These are phyloP conservation scores for Lates japonicus DNA, from an alignment of 2,797 vertebrate species.

Conservation along the genomic window DNA sequence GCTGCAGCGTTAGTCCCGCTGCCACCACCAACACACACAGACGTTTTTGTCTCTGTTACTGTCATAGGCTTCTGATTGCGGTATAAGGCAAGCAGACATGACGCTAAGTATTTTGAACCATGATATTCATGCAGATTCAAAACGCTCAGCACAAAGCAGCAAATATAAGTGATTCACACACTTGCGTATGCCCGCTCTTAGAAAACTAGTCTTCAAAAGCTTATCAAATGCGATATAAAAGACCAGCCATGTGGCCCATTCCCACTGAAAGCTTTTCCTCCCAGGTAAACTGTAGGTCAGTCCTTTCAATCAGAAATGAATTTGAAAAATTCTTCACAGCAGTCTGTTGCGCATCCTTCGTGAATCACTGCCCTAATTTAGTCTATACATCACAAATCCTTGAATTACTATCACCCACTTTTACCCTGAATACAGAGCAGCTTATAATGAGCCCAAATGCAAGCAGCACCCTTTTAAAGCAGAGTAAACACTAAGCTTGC, in stretches of 20 bases:
- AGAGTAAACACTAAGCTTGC: conserved; percentile 70
- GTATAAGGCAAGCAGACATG: neutral
- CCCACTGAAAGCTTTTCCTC: conserved; percentile 13
- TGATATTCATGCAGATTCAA: neutral
- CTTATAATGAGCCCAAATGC: conserved; percentile 67
- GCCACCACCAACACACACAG: neutral
- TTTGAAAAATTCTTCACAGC: conserved; percentile 5
- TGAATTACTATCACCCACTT: conserved; percentile 64
- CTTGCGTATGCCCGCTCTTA: neutral
- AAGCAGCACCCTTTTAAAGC: conserved; percentile 66
- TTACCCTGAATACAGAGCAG: conserved; percentile 59
- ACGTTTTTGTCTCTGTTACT: conserved; percentile 15
- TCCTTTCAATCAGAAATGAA: conserved; percentile 37
- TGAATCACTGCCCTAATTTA: conserved; percentile 45
- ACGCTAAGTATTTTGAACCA: neutral
- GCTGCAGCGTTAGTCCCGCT: neutral
- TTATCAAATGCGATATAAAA: conserved; percentile 19
- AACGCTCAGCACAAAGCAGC: conserved; percentile 2
- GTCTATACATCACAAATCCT: conserved; percentile 59
- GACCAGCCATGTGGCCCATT: neutral
- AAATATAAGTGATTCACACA: conserved; percentile 1
- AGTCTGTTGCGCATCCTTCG: neutral
- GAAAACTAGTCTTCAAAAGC: neutral
- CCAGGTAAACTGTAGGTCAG: conserved; percentile 39
- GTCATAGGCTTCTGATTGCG: neutral